phyloP scores from a whole-genome alignment of 2,888 invertebrate genomes.

The Lasius platythorax region DNA sequence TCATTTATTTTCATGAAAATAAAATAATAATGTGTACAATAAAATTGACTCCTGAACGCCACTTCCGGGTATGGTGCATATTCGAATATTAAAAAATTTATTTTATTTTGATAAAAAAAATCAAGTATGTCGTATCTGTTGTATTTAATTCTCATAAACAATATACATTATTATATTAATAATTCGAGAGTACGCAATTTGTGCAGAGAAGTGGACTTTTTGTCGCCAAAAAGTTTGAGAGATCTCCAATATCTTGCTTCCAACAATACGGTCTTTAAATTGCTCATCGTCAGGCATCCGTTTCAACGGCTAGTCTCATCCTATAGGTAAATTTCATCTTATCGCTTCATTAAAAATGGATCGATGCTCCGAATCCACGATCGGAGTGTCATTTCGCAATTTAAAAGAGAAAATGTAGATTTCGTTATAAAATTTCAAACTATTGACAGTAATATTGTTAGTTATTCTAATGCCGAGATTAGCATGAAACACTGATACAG shows the following conservation, averaged over 20 bases:
- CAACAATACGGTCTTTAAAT: constrained; percentile 78
- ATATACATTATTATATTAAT: background rate
- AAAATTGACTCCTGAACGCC: no score
- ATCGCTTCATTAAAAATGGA: background rate
- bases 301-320: constrained; percentile 85
- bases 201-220: constrained; percentile 78
- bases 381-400: background rate
- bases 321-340: constrained; percentile 78
- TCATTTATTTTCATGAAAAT: background rate
- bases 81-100: background rate
- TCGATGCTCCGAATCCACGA: background rate
- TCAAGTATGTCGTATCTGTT: background rate
- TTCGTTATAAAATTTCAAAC: background rate
- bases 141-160: background rate
- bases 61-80: no score
- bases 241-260: constrained; percentile 72
- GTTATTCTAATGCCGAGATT: background rate
- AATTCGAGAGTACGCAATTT: constrained; percentile 40
- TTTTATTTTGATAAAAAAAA: background rate
- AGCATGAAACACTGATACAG: background rate
- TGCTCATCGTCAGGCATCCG: constrained; percentile 84
- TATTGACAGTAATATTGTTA: background rate
- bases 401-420: background rate
- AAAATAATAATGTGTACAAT: constrained; percentile 36
- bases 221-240: constrained; percentile 75